A percentile compares a stretch with the other conserved stretches of the same genome.
phyloP scores from a whole-genome alignment of 2,113 vertebrate genomes.

The Lates calcarifer region DNA sequence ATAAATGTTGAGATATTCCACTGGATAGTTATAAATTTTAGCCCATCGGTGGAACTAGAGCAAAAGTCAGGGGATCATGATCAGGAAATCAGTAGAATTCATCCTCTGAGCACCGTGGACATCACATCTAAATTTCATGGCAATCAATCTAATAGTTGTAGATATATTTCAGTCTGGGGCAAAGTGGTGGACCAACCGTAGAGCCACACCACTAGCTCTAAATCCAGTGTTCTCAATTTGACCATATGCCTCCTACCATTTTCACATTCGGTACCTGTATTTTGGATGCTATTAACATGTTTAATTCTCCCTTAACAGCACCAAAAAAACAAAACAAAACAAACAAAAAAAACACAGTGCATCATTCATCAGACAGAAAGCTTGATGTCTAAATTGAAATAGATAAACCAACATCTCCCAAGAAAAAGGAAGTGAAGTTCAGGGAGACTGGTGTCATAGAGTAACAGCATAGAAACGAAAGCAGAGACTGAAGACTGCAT shows the following conservation, averaged over 20 bases:
- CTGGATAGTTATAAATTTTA: not conserved
- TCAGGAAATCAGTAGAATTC: not conserved
- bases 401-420: constrained; percentile 64
- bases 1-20: not conserved
- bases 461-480: constrained; percentile 48
- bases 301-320: constrained; percentile 21
- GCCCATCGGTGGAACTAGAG: not conserved
- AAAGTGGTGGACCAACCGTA: not conserved
- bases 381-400: constrained; percentile 67
- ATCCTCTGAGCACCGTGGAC: not conserved
- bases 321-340: too few relatives aligned
- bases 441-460: constrained; percentile 36
- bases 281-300: constrained; percentile 39
- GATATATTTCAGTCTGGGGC: not conserved
- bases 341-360: constrained; percentile 31
- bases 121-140: not conserved
- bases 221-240: not conserved
- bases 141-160: not conserved
- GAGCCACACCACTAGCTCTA: not conserved
- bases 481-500: constrained; percentile 54
- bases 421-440: constrained; percentile 27
- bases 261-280: constrained; percentile 10
- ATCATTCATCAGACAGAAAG: constrained; percentile 58
- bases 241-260: not conserved
- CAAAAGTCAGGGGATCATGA: not conserved